Base-by-base conservation (phyloP, 2,797 vertebrate genomes). In the Clarias laeviceps region DNA sequence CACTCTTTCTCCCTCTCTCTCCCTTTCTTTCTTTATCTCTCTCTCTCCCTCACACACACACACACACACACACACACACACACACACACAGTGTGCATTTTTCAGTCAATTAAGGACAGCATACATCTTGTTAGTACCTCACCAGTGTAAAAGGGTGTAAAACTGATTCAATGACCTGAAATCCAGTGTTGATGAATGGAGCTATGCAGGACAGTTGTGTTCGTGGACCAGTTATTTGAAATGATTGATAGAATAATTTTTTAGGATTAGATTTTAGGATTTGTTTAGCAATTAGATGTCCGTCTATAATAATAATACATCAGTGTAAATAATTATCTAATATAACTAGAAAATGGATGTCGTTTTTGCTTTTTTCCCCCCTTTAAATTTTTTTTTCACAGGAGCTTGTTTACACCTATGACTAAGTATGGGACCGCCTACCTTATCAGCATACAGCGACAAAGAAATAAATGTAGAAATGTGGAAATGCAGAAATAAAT, bases 101-200 rank as follows among this genome's bases (percentile, higher is more conserved):
- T 65, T 87, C 76, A 77, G 83, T 7, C 3, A 62, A 78, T 83
- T 87, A 85, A 66, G 80, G 32, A 76, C 69, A 54, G 61, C 78
- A 40, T 80, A 64, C 22, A 56, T 82, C 72, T 77, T 45, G 57
- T 77, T 80, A 79, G 76, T 45, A 64, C 56, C 56, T 64, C 72
- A 78, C 65, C 15, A 54, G 12, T 70, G 74, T 82, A 50, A 61
- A 22, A 70, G 80, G 12, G 45, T 12, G 45, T 50, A 50, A 34
- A 84, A 79, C 40, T 86, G 77, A 78, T 84, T 80, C 82, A 87
- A n/a, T 82, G 27, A 76, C 29, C 54, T 64, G 15, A 82, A 66
- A 50, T 86, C 80, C 54, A 84, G 37, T 9, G 56, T 29, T 72
- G 57, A 83, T 77, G 22, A 59, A 59, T 22, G 4, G 29, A 57